phyloP scores from a whole-genome alignment of 2,113 vertebrate genomes.

The Rhagologus leucostigma region DNA sequence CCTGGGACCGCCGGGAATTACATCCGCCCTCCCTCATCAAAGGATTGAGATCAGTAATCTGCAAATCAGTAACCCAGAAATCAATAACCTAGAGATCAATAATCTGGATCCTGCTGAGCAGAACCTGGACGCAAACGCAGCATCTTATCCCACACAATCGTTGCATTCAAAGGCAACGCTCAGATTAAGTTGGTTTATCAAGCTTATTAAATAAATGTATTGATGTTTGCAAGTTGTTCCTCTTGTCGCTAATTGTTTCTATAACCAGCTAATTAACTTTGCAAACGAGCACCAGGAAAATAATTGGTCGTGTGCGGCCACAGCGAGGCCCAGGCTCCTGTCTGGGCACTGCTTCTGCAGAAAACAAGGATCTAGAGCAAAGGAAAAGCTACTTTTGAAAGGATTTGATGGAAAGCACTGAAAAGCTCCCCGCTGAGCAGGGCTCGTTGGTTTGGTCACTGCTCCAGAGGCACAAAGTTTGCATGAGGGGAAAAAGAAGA shows the following conservation, averaged over 20 bases:
- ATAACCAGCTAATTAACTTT: neutral
- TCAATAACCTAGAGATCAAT: neutral
- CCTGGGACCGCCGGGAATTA: accelerated
- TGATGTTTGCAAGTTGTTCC: neutral
- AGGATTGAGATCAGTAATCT: neutral
- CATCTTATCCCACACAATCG: neutral
- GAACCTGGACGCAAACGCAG: neutral
- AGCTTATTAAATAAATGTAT: neutral
- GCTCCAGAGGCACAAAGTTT: neutral
- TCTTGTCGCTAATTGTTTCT: neutral
- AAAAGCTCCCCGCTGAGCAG: neutral
- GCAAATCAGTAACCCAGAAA: neutral
- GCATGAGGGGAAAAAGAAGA: neutral
- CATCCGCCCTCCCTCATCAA: accelerated
- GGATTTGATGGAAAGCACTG: neutral
- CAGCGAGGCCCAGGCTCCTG: neutral
- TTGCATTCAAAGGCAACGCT: neutral
- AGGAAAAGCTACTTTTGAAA: neutral
- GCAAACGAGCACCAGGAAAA: neutral
- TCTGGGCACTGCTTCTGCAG: neutral
- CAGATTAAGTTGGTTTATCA: neutral
- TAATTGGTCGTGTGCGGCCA: accelerated
- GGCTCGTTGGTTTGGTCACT: neutral
- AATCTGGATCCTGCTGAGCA: neutral
- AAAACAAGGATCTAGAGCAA: neutral